phyloP scores from a whole-genome alignment of 2,888 invertebrate species.

The Lysandra coridon region DNA sequence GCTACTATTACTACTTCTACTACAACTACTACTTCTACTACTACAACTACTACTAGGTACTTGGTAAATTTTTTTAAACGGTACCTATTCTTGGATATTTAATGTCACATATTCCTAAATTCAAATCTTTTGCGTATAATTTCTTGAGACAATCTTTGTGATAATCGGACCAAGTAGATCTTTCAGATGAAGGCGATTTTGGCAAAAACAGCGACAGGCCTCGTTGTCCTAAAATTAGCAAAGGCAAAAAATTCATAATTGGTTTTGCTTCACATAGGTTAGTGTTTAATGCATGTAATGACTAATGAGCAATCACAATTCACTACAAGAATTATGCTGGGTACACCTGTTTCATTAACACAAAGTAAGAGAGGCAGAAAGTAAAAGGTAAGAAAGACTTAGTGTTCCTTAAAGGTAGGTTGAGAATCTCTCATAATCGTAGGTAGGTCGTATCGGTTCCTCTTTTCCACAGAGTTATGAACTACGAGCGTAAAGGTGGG shows the following conservation, averaged over 20 bases:
- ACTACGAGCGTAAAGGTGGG: too few species aligned
- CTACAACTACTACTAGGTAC: not conserved
- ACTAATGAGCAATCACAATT: not conserved
- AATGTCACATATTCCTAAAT: constrained; percentile 28
- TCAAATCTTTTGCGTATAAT: not conserved
- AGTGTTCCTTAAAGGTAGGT: too few species aligned
- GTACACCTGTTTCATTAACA: too few species aligned
- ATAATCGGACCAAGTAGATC: constrained; percentile 46
- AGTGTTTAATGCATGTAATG: not conserved
- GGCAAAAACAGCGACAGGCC: not conserved
- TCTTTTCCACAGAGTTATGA: too few species aligned
- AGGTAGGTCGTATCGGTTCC: too few species aligned
- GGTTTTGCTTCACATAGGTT: not conserved
- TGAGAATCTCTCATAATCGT: too few species aligned
- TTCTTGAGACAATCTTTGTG: constrained; percentile 45
- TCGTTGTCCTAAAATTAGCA: not conserved
- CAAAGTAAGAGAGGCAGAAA: too few species aligned
- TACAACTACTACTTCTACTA: not conserved
- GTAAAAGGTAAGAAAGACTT: too few species aligned
- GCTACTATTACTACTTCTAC: not conserved
- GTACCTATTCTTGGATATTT: constrained; percentile 31
- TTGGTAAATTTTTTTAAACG: not conserved
- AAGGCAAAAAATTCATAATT: not conserved
- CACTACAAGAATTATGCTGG: not conserved
- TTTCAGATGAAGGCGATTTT: constrained; percentile 28